Conservation (phyloP, 2,888 invertebrate species). For the Acronicta alni region DNA sequence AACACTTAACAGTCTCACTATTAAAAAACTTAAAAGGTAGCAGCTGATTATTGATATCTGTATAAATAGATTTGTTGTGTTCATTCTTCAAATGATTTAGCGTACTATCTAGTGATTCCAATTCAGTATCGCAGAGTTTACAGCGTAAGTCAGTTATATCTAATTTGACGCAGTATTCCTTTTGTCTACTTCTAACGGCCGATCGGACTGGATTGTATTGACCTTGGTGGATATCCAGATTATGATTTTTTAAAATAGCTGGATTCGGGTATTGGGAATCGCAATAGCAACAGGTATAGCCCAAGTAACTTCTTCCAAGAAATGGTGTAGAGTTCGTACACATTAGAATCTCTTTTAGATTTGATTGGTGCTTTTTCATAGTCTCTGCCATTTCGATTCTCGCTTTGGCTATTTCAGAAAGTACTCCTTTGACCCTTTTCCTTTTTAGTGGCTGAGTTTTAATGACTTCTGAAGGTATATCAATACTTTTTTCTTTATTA, state of each 20-base stretch:
- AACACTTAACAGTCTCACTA: slow-evolving; percentile 61
- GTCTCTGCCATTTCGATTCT: slow-evolving; percentile 5
- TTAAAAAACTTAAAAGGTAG: slow-evolving; percentile 71
- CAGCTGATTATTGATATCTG: slow-evolving; percentile 64
- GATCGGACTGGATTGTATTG: slow-evolving; percentile 5
- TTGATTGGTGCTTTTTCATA: slow-evolving; percentile 23
- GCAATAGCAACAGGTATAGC: slow-evolving; percentile 65
- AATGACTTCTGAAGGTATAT: not conserved
- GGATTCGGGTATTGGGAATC: slow-evolving; percentile 54
- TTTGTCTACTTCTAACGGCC: not conserved
- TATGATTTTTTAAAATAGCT: slow-evolving; percentile 62
- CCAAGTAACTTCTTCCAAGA: slow-evolving; percentile 53
- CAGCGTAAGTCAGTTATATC: slow-evolving; percentile 35
- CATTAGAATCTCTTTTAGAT: slow-evolving; percentile 29
- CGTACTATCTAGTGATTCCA: slow-evolving; percentile 29
- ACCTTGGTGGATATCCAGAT: slow-evolving; percentile 48
- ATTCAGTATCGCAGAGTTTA: slow-evolving; percentile 12
- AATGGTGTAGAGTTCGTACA: slow-evolving; percentile 67
- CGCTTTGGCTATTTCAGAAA: not conserved
- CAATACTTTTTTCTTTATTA: not conserved
- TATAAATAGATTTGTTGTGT: slow-evolving; percentile 29
- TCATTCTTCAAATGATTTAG: slow-evolving; percentile 35
- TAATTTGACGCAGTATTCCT: slow-evolving; percentile 5
- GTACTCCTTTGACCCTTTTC: not conserved
- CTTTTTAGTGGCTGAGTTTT: not conserved